Evolutionary conservation across 2,888 invertebrate genomes (phyloP), one percentile per base, ranked within the genome.

Genomic region (Phalangium opilio): DNA sequence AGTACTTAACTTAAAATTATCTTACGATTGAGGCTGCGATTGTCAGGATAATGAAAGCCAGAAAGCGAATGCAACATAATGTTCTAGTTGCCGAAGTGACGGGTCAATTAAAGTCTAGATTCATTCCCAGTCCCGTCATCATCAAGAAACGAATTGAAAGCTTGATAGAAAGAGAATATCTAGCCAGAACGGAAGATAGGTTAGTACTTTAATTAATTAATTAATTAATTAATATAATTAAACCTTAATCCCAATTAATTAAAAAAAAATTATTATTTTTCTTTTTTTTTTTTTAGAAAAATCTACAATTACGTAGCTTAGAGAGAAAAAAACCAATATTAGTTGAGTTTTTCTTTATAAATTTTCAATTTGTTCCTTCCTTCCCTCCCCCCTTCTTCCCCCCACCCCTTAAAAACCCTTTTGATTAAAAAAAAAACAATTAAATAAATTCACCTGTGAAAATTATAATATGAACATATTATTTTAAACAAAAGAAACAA

Each of bases 81-180:
- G 78, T 89, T 60, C 76, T 98, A 57, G 89, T 96, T 54, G 81
- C 91, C 36, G 95, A 96, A 75, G 95, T 72, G 57, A 95, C 95
- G 51, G 89, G 95, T 67, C 95, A 96, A 71, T 73, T 98, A 59
- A 89, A 86, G 70, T 83, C 83, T 60, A 79, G 98, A 64, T 98
- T 99, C 77, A 76, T 93, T 70, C 96, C 98, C 55, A 90, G 90
- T 61, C 96, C 96, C 46, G 87, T 89, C 59, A 83, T 95, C 59
- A 96, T 99, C 67, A 99, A 99, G 74, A 95, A 96, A 70, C 81
- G 98, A 67, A 96, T 98, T 71, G 98, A 99, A 73, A 91, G 93
- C 53, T 79, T 99, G 63, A 98, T 98, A 68, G 98, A 98, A 72
- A 77, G 98, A 59, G 98, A 99, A 73, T 98, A 98, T 73, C 76